A percentile compares a stretch with the other conserved stretches of the same genome.
phyloP scores from a whole-genome alignment of 2,113 vertebrate species.

The Prunella himalayana region DNA sequence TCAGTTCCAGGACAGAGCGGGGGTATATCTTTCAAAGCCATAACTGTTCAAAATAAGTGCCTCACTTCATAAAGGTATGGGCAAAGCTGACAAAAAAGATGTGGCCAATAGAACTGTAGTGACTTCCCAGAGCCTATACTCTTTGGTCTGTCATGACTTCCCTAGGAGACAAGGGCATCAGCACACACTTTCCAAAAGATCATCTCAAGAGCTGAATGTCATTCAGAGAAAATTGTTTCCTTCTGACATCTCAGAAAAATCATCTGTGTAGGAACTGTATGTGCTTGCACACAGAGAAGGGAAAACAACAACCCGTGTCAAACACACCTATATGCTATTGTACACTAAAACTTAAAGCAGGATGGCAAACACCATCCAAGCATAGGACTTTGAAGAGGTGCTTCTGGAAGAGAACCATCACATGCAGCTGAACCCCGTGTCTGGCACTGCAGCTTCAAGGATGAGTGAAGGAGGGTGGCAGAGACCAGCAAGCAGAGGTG shows the following conservation, averaged over 20 bases:
- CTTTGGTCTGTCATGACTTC: not conserved
- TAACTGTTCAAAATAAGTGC: not conserved
- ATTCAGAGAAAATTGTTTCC: not conserved
- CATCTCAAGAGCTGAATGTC: not conserved
- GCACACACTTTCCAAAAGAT: not conserved
- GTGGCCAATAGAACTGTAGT: not conserved
- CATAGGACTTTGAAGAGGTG: not conserved
- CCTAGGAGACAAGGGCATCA: not conserved
- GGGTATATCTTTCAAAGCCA: not conserved
- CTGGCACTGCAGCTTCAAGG: not conserved
- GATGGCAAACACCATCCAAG: not conserved
- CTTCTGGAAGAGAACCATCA: not conserved
- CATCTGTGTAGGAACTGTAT: not conserved
- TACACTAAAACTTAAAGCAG: not conserved
- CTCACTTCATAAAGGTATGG: not conserved
- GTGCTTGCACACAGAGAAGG: not conserved
- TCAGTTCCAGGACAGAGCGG: not conserved
- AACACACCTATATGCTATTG: rapidly evolving
- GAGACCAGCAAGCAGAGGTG: not conserved
- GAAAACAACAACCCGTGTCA: not conserved
- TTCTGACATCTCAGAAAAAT: not conserved
- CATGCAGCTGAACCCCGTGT: rapidly evolving
- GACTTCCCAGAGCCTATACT: not conserved
- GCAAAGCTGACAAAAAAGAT: not conserved
- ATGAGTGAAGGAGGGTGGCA: not conserved